Evolutionary conservation across 2,113 vertebrate species (phyloP).

Genomic region (Tamias sibiricus): DNA sequence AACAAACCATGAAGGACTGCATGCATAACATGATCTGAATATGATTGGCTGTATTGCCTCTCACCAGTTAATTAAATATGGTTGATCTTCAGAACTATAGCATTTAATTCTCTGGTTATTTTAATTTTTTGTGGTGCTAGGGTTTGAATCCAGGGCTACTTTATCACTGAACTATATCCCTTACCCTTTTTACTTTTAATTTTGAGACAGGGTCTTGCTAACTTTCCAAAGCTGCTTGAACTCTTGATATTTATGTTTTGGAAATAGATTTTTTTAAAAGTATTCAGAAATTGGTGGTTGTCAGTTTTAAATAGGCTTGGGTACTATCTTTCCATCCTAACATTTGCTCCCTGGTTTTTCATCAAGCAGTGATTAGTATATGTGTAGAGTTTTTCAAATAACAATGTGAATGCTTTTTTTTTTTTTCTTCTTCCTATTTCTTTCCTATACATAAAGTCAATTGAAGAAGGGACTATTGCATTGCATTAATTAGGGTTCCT

Average conservation of each 20-base stretch:
- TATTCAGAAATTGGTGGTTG: not conserved
- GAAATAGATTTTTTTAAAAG: conserved; percentile 28
- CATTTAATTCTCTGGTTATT: conserved; percentile 33
- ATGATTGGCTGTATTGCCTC: not conserved
- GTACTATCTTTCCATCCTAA: not conserved
- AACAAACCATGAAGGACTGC: not conserved
- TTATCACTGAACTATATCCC: too few relatives aligned
- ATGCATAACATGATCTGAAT: not conserved
- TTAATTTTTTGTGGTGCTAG: too few relatives aligned
- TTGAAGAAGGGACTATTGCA: not conserved
- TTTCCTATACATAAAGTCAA: not conserved
- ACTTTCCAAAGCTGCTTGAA: too few relatives aligned
- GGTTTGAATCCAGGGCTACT: too few relatives aligned
- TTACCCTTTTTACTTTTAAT: too few relatives aligned
- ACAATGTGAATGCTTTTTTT: not conserved
- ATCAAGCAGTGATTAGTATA: not conserved
- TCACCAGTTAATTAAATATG: not conserved
- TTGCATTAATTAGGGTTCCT: not conserved
- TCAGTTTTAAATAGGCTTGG: not conserved
- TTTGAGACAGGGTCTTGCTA: too few relatives aligned
- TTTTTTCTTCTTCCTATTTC: too few relatives aligned
- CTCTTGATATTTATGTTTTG: conserved; percentile 4
- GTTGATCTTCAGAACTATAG: not conserved
- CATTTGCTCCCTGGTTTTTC: conserved; percentile 28
- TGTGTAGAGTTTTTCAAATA: not conserved